Percentiles rank a stretch among this genome's conserved stretches.
These are phyloP conservation scores for Prolemur simus DNA, from an alignment of 2,113 vertebrate genomes.

Conservation along the genomic window DNA sequence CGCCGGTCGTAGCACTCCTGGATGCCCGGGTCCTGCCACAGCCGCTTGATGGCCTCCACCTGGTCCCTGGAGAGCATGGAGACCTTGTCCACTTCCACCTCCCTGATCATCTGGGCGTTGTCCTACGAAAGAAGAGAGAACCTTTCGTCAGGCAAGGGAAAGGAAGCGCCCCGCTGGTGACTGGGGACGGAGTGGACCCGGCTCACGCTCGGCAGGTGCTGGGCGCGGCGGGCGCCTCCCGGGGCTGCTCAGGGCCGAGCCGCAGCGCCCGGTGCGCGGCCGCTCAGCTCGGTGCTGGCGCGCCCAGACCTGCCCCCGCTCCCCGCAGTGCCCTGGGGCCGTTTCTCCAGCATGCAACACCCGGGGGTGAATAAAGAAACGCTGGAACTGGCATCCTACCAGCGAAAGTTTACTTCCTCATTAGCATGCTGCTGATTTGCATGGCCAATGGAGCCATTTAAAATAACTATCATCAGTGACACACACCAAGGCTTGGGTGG, in stretches of 20 bases:
- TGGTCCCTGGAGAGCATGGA: slow-evolving; percentile 80
- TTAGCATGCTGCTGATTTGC: background rate
- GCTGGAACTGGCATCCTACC: background rate
- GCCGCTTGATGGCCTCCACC: slow-evolving; percentile 83
- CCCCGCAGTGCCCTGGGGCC: background rate
- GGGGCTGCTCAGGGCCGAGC: background rate
- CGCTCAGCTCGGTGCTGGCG: background rate
- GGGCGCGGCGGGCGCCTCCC: fast-evolving
- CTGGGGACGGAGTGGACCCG: background rate
- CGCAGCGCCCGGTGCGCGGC: background rate
- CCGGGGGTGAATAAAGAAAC: background rate
- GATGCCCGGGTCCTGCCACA: slow-evolving; percentile 89
- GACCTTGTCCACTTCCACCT: slow-evolving; percentile 89
- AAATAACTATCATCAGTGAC: too few relatives aligned
- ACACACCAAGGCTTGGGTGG: too few relatives aligned
- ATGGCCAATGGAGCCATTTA: background rate
- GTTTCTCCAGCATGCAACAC: background rate
- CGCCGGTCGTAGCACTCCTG: slow-evolving; percentile 89
- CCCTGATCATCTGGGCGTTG: slow-evolving; percentile 82
- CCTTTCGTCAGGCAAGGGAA: background rate
- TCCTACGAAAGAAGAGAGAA: slow-evolving; percentile 77
- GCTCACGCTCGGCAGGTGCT: fast-evolving
- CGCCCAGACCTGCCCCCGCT: background rate
- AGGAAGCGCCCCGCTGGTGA: background rate
- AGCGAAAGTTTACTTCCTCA: background rate